A percentile compares a stretch with the other conserved stretches of the same genome.
Conservation (phyloP, 2,888 invertebrate species). For the Tryphoninae sp. region DNA sequence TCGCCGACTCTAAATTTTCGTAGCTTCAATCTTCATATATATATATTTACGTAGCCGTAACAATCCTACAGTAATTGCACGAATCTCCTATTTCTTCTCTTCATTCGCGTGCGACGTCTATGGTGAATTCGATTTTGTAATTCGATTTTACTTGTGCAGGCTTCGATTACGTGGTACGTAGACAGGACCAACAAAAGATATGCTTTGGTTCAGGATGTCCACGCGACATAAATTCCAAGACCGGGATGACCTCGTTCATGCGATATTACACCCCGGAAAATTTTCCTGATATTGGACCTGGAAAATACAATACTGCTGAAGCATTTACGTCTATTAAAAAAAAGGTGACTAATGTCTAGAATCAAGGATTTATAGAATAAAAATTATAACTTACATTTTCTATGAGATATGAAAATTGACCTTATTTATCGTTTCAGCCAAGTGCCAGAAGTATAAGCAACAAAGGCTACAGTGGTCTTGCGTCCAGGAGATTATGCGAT, state of each 20-base stretch:
- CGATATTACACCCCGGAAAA: slow-evolving; percentile 70
- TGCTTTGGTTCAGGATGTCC: slow-evolving; percentile 76
- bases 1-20: slow-evolving; percentile 18
- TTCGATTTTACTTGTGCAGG: slow-evolving; percentile 62
- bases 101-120: background rate
- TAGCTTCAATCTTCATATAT: slow-evolving; percentile 37
- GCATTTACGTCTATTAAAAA: slow-evolving; percentile 71
- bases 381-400: background rate
- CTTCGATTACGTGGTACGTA: slow-evolving; percentile 73
- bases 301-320: slow-evolving; percentile 70
- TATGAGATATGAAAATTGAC: background rate
- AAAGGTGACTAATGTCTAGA: slow-evolving; percentile 66
- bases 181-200: slow-evolving; percentile 72
- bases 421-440: slow-evolving; percentile 68
- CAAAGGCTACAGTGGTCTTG: slow-evolving; percentile 76
- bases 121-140: background rate
- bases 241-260: slow-evolving; percentile 74
- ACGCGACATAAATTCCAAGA: slow-evolving; percentile 71
- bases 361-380: background rate
- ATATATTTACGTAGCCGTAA: slow-evolving; percentile 37
- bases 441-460: slow-evolving; percentile 72
- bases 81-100: background rate
- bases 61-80: slow-evolving; percentile 19
- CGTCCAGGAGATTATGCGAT: slow-evolving; percentile 70
- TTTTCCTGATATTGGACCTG: slow-evolving; percentile 71